Percentiles rank a stretch among this genome's conserved stretches.
These are phyloP conservation scores for Paraescarpia echinospica DNA, from an alignment of 1,140 invertebrate species.

Conservation along the genomic window DNA sequence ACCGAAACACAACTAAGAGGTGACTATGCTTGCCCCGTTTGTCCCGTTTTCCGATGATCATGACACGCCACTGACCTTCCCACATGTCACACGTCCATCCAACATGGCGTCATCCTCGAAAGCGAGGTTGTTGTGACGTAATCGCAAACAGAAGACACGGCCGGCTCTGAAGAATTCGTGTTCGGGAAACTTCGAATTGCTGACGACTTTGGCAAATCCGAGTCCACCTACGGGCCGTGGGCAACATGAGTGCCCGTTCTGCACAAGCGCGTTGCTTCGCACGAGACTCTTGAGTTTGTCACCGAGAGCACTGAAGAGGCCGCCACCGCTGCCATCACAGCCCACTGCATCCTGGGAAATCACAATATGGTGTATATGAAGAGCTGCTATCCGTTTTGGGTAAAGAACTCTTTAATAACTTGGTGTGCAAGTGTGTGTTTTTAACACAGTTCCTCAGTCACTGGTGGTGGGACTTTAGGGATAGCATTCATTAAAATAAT, in stretches of 20 bases:
- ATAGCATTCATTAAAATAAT: too few species aligned
- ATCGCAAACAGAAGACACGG: conserved; percentile 11
- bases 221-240: conserved; percentile 12
- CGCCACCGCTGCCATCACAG: not conserved
- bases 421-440: too few species aligned
- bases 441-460: not conserved
- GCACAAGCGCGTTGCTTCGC: conserved; percentile 6
- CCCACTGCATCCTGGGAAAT: not conserved
- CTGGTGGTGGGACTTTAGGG: too few species aligned
- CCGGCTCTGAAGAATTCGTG: conserved; percentile 19
- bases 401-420: not conserved
- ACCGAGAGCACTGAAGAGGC: not conserved
- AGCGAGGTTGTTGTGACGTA: conserved; percentile 25
- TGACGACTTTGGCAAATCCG: conserved; percentile 20
- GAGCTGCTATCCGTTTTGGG: not conserved
- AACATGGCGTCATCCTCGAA: conserved; percentile 17
- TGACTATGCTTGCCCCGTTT: not conserved
- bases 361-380: not conserved
- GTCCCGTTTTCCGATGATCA: too few species aligned
- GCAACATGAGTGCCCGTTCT: not conserved
- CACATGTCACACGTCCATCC: conserved; percentile 18
- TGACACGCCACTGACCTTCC: not conserved
- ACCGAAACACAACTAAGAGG: not conserved
- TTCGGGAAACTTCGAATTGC: conserved; percentile 14
- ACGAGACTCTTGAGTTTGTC: not conserved